Base-by-base conservation (phyloP, 2,888 invertebrate genomes). In the Gymnosoma rotundatum region DNA sequence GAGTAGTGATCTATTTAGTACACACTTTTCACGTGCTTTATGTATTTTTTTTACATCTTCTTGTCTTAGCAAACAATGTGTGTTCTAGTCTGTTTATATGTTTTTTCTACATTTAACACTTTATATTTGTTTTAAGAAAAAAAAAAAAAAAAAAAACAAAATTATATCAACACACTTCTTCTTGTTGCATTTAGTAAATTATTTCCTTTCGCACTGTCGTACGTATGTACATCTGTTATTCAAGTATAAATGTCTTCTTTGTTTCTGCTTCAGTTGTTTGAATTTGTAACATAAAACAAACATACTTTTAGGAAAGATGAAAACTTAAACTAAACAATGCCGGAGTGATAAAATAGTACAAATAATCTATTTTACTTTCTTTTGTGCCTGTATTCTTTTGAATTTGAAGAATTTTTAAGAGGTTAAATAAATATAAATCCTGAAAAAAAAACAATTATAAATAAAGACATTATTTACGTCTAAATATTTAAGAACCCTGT, bases 1-100 rank as follows among this genome's bases (percentile, higher is more conserved):
- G 54, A 56, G 78, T 73, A 56, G 56, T 61, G 61, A 73, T 78
- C 74, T 70, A 79, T 66, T 75, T 70, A 75, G 72, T 66, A 60
- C 72, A 66, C 69, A 70, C 63, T 74, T 66, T 63, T 38, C 56
- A 56, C 67, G 74, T 78, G 42, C 42, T 61, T 54, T 70, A 16
- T 70, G 7, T 78, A 16, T 36, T 67, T 21, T 60, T 52, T 20
- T 36, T 42, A 42, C n/a, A 69, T 50, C 42, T 73, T 45, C 67
- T 38, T 45, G 20, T 25, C 45, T 67, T 50, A 66, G 50, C 42
- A 52, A 54, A 75, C 63, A 75, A 75, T 58, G 66, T 70, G n/a
- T 18, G 70, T 56, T 60, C 32, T 70, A 42, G 45, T 61, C 45
- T 67, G 25, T 60, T 50, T 78, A 20, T 20, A 38, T 48, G 48